Percentiles rank a stretch among this genome's conserved stretches.
Conservation (phyloP, 2,113 vertebrate species). For the Sprattus sprattus region DNA sequence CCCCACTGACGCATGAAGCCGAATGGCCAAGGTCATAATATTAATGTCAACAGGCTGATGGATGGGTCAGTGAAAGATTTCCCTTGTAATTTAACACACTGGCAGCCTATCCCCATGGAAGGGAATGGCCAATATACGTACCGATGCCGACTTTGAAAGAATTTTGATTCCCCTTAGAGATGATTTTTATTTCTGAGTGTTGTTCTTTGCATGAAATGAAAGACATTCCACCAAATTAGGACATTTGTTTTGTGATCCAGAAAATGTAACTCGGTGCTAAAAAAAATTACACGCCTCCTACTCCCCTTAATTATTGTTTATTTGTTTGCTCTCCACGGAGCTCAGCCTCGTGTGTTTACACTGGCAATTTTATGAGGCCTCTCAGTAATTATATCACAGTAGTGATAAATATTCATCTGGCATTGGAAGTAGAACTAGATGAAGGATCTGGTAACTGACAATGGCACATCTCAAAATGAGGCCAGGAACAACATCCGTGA, state of each 20-base stretch:
- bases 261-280: not conserved
- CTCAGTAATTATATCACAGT: no score
- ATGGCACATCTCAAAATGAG: no score
- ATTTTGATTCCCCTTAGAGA: not conserved
- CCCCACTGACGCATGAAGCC: not conserved
- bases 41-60: constrained; percentile 29
- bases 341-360: not conserved
- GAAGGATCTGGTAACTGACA: no score
- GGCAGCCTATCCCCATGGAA: not conserved
- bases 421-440: no score
- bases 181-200: not conserved
- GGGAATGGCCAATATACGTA: not conserved
- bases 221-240: not conserved
- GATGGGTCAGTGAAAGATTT: constrained; percentile 4
- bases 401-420: no score
- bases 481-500: no score
- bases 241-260: not conserved
- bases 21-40: constrained; percentile 17
- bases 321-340: not conserved
- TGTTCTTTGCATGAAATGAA: not conserved
- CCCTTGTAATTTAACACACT: constrained; percentile 5
- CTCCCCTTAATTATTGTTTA: not conserved
- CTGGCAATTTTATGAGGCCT: no score
- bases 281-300: not conserved
- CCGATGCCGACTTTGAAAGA: not conserved